Evolutionary conservation across 2,113 vertebrate species (phyloP), one percentile per base, ranked within the genome.

Genomic region (Xiphophorus couchianus): DNA sequence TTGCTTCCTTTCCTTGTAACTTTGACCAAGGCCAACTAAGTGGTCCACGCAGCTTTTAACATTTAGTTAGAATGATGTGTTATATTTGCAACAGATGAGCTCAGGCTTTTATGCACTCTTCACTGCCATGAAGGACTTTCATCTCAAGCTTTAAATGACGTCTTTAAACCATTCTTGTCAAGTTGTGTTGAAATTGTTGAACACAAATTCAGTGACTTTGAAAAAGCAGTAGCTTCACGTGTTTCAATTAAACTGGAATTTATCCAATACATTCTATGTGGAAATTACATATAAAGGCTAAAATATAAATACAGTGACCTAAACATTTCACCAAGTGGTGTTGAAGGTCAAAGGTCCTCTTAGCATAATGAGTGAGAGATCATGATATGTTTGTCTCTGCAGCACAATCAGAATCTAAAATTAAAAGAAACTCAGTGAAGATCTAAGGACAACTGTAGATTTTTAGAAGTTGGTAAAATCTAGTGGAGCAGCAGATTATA

Each of bases 1-100:
- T 65, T 39, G 37, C 29, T 61, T 82, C 61, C 37, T 65, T 70
- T 61, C 61, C 62, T 63, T 44, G 3, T 71, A 54, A 62, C 39
- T 62, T 30, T 2, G 25, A 58, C 51, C 17, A 25, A n/a, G 44
- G 17, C 44, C 4, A 19, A 48, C 44, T 48, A 19, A 48, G 22
- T n/a, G 19, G 51, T 58, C 51, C 51, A 58, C 51, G 3, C 51
- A 25, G 51, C 22, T n/a, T 58, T 58, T n/a, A 25, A 58, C 17
- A 25, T n/a, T 58, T 25, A 58, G 51, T 10, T 25, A 10, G 25
- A 58, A 58, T n/a, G 51, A 8, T 3, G 17, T 10, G 25, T 58
- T 25, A n/a, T n/a, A 58, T 58, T n/a, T 58, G 51, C 51, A n/a
- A 58, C 51, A 58, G 51, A 25, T 58, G 51, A 58, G 51, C 51